Evolutionary conservation across 2,797 vertebrate species (phyloP).

Genomic region (Pseudochirops corinnae): DNA sequence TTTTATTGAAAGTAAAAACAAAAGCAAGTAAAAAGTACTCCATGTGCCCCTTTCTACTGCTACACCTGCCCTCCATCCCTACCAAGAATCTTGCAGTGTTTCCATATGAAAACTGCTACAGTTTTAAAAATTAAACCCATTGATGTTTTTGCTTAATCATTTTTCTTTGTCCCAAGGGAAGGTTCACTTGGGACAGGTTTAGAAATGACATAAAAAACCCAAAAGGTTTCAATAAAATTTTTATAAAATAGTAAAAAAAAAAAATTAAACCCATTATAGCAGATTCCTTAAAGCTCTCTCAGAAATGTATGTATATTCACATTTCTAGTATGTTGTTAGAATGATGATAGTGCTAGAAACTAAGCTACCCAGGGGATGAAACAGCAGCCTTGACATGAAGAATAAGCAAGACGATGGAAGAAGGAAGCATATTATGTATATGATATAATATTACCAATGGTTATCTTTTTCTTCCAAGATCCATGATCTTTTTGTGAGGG

Average conservation of each 20-base stretch:
- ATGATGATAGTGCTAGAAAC: not conserved
- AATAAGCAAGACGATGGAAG: not conserved
- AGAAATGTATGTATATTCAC: not conserved
- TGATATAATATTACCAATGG: not conserved
- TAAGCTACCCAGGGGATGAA: not conserved
- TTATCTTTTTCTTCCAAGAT: not conserved
- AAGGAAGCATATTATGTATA: not conserved
- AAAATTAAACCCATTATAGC: not conserved
- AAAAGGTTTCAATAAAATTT: too few relatives aligned
- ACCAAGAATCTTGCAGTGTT: not conserved
- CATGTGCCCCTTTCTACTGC: not conserved
- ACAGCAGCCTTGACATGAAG: not conserved
- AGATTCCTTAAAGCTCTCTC: not conserved
- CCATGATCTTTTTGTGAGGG: not conserved
- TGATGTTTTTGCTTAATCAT: too few relatives aligned
- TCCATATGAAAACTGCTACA: not conserved
- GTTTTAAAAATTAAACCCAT: not conserved
- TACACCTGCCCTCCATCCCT: not conserved
- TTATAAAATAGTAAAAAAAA: too few relatives aligned
- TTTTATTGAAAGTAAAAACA: not conserved
- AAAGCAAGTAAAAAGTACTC: not conserved
- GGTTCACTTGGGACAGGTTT: too few relatives aligned
- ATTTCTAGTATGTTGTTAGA: not conserved
- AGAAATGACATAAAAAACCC: too few relatives aligned
- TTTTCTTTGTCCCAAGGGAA: too few relatives aligned